Conservation (phyloP, 2,888 invertebrate genomes). For the Acanthopleura granulata region DNA sequence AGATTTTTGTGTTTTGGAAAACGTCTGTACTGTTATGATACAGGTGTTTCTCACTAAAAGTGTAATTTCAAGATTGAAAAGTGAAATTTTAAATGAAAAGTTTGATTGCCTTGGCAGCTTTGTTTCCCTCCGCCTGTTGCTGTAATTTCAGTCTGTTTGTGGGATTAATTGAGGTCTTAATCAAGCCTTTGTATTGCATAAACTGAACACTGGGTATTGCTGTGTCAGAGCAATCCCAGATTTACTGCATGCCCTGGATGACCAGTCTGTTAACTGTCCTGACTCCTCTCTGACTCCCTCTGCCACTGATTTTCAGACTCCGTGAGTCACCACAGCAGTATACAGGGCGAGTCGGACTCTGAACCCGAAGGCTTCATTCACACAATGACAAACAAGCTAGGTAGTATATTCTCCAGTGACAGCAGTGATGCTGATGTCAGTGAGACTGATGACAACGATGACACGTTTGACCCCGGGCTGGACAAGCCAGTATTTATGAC, state of each 20-base stretch:
- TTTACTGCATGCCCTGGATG: too few relatives aligned
- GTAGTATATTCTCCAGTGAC: constrained; percentile 78
- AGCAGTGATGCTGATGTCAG: constrained; percentile 73
- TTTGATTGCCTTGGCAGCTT: too few relatives aligned
- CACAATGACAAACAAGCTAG: constrained; percentile 63
- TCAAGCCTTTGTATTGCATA: neutral
- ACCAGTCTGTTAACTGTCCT: too few relatives aligned
- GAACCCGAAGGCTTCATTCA: constrained; percentile 64
- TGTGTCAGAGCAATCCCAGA: too few relatives aligned
- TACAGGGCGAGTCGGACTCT: constrained; percentile 67
- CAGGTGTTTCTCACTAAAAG: too few relatives aligned
- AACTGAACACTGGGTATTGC: neutral
- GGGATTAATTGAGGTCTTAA: neutral
- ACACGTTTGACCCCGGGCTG: constrained; percentile 55
- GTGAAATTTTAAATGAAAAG: too few relatives aligned
- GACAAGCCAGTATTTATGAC: constrained; percentile 65
- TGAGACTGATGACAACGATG: constrained; percentile 60
- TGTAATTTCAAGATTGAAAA: too few relatives aligned
- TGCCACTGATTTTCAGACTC: constrained; percentile 48
- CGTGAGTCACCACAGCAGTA: constrained; percentile 58
- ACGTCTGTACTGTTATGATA: too few relatives aligned
- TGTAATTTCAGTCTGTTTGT: too few relatives aligned
- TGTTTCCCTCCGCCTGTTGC: too few relatives aligned
- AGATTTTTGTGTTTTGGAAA: too few relatives aligned
- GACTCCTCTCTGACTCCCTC: neutral